These are phyloP conservation scores for Thryonomys swinderianus DNA, from an alignment of 2,113 vertebrate genomes.

Conservation along the genomic window DNA sequence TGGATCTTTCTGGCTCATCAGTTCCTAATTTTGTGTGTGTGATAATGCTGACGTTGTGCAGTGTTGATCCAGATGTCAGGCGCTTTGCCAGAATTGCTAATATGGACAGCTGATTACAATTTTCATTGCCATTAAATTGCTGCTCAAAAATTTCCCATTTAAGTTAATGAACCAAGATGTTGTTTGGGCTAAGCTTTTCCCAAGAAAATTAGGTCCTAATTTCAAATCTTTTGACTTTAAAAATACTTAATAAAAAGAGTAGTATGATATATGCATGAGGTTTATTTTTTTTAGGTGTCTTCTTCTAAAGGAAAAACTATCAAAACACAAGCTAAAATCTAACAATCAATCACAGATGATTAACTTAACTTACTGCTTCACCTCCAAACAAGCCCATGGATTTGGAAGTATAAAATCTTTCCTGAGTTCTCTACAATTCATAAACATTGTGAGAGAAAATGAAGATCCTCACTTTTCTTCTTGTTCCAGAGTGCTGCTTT, in stretches of 20 bases:
- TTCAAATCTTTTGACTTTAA: conserved; percentile 14
- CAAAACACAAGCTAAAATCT: conserved; percentile 39
- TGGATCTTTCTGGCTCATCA: neutral
- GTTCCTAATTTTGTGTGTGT: neutral
- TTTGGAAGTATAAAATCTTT: neutral
- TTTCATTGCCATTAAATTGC: conserved; percentile 17
- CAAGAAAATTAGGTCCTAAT: conserved; percentile 4
- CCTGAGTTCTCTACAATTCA: neutral
- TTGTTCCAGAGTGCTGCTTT: neutral
- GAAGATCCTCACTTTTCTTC: neutral
- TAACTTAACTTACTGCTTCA: conserved; percentile 22
- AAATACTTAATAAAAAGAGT: neutral
- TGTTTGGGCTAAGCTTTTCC: neutral
- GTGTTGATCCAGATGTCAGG: conserved; percentile 43
- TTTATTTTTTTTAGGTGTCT: neutral
- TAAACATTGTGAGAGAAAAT: neutral
- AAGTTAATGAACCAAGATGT: conserved; percentile 34
- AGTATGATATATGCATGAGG: neutral
- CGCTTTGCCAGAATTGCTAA: neutral
- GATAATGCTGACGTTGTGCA: neutral
- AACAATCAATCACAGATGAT: neutral
- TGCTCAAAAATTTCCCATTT: conserved; percentile 63
- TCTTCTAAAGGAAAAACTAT: conserved; percentile 20
- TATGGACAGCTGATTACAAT: conserved; percentile 44
- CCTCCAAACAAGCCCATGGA: neutral